Evolutionary conservation across 2,797 vertebrate species (phyloP), one percentile per base, ranked within the genome.

Genomic region (Artibeus lituratus): DNA sequence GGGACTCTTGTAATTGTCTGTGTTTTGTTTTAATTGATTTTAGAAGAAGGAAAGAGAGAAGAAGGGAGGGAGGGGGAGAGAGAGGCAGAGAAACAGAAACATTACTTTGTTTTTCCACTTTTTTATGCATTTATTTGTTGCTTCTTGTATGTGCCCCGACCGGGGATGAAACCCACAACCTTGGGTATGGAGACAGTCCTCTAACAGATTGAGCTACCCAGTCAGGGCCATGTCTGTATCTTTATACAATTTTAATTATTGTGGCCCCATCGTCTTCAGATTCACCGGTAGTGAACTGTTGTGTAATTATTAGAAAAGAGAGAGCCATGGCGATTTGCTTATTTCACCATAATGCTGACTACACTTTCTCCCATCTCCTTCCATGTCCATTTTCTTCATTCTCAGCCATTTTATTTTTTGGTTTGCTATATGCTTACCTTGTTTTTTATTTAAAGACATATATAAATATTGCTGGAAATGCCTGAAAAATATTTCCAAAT

Each of bases 221-320:
- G 62, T 29, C 62, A 65, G 62, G 62, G 14, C 32, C 62, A 32
- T 49, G 10, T 10, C 35, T 55, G 10, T 47, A 22, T 47, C 82
- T 92, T 85, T 51, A 53, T 53, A 24, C 35, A 44, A 65, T 35
- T 89, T 87, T 77, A 62, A 74, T 80, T 77, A 62, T 0, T 57
- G 24, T 84, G 90, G 81, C 59, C 22, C 53, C 10, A 84, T 0
- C 37, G 11, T 53, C 57, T 87, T 94, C 32, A 77, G 3, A 84
- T 95, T 96, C 78, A 57, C 53, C 49, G n/a, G 10, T 7, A 73
- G 15, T 69, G 39, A 90, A 39, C 3, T 22, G 84, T 76, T 35
- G 18, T 69, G 16, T 35, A 73, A 53, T 83, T 81, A 55, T 49
- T 49, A 44, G 37, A 24, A 74, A 76, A 90, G 4, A 1, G 21